Evolutionary conservation across 2,113 vertebrate species (phyloP), one percentile per base, ranked within the genome.

Genomic region (Dicrurus megarhynchus): DNA sequence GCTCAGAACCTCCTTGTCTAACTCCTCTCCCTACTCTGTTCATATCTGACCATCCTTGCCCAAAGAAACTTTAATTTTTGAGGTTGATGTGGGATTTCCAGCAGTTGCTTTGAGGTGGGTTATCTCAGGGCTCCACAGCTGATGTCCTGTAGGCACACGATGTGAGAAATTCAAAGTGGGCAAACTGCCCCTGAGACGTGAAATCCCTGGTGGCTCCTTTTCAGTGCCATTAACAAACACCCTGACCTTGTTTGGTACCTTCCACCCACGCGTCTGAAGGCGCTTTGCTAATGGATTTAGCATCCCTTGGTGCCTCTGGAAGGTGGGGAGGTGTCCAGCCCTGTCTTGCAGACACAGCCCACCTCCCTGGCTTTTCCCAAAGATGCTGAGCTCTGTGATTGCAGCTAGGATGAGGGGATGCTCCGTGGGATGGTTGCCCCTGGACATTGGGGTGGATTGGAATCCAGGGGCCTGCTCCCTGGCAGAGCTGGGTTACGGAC

Each of bases 231-330:
- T 30, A 84, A 76, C 9, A 1, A 95, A 41, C 12, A 0, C 44
- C 49, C 76, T 93, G 85, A 88, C 95, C 92, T 94, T 7, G 82
- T 60, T 78, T 88, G 92, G 90, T 95, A 6, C 85, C 84, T 96
- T 60, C 93, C 93, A 60, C 93, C 96, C 83, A 93, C 96, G 32
- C 5, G 76, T 92, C 93, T 95, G 87, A 71, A 22, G 79, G 71
- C 42, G 26, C 79, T 52, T 32, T 30, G 85, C 82, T 96, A 14
- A 75, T 81, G 83, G 75, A 6, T 71, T 80, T 11, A 81, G 83
- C 83, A 94, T 60, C 92, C 49, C 1, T 9, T 0, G 3, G 35
- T 87, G 78, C 61, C 85, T 88, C 83, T 24, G 28, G 32, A 60
- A 90, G 88, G 71, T 4, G 64, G 87, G 93, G 94, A 94, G 88